Conservation (phyloP, 2,113 vertebrate genomes). For the Ptyas mucosa region DNA sequence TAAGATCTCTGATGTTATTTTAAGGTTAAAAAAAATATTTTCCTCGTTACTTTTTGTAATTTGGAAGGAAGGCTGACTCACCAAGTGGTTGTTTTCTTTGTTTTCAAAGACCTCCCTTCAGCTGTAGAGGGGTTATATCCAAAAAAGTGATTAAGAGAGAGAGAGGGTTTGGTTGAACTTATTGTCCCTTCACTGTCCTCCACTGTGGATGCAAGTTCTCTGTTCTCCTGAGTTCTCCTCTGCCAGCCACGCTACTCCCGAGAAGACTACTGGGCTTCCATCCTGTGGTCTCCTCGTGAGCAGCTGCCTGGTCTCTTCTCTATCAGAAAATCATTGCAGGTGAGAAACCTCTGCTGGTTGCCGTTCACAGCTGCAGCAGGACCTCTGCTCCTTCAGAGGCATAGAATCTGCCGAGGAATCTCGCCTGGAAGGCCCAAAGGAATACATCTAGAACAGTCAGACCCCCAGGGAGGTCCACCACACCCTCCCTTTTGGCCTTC, state of each 20-base stretch:
- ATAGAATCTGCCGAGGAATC: rapidly evolving
- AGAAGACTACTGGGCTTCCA: background rate
- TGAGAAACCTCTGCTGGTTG: background rate
- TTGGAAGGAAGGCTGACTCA: background rate
- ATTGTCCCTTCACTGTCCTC: background rate
- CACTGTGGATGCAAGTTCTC: background rate
- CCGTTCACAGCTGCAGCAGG: background rate
- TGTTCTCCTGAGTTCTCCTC: background rate
- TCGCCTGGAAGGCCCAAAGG: background rate
- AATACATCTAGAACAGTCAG: background rate
- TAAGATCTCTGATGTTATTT: background rate
- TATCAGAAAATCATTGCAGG: background rate
- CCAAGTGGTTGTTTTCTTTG: background rate
- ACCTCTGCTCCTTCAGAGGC: background rate
- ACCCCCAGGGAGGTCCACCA: no score
- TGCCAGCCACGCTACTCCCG: background rate
- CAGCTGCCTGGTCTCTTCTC: background rate
- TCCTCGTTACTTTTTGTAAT: background rate
- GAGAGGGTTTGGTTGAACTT: background rate
- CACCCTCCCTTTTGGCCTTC: background rate
- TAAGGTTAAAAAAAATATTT: background rate
- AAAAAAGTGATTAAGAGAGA: background rate
- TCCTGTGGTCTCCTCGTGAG: background rate
- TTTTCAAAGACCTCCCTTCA: background rate
- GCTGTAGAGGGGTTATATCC: background rate